These are phyloP conservation scores for Phasia obesa DNA, from an alignment of 2,888 invertebrate species.

Conservation along the genomic window DNA sequence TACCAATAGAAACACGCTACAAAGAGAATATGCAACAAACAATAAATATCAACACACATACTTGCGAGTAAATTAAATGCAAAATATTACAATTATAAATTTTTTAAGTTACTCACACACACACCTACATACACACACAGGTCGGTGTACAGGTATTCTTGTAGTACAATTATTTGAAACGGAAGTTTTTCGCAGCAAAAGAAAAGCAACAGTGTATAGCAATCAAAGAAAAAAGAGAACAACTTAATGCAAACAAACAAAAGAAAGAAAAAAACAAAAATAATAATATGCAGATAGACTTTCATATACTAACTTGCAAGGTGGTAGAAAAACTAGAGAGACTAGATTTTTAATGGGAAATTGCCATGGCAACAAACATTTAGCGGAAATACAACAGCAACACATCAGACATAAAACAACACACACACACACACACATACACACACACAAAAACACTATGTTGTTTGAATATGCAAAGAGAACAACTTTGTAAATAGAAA, in stretches of 20 bases:
- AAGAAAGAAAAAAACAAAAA: not conserved
- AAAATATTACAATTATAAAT: slow-evolving; percentile 50
- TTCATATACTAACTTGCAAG: slow-evolving; percentile 9
- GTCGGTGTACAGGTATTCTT: slow-evolving; percentile 15
- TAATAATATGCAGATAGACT: slow-evolving; percentile 14
- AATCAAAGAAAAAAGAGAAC: slow-evolving; percentile 25
- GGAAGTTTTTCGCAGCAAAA: slow-evolving; percentile 42
- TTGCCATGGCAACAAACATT: slow-evolving; percentile 69
- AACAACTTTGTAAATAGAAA: not conserved
- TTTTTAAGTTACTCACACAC: slow-evolving; percentile 9
- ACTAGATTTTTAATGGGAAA: slow-evolving; percentile 36
- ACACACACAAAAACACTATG: not conserved
- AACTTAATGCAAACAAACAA: too few relatives aligned
- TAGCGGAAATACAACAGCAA: slow-evolving; percentile 34
- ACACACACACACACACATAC: not conserved
- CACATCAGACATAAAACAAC: slow-evolving; percentile 8
- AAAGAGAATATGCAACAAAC: slow-evolving; percentile 12
- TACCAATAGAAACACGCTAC: not conserved
- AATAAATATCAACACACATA: slow-evolving; percentile 40
- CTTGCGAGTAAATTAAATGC: slow-evolving; percentile 29
- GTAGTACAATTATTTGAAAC: slow-evolving; percentile 33
- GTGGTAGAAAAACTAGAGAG: slow-evolving; percentile 11
- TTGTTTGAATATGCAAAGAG: not conserved
- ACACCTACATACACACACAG: not conserved
- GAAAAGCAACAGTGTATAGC: slow-evolving; percentile 57